phyloP scores from a whole-genome alignment of 2,888 invertebrate species.

The Oscheius sp. region DNA sequence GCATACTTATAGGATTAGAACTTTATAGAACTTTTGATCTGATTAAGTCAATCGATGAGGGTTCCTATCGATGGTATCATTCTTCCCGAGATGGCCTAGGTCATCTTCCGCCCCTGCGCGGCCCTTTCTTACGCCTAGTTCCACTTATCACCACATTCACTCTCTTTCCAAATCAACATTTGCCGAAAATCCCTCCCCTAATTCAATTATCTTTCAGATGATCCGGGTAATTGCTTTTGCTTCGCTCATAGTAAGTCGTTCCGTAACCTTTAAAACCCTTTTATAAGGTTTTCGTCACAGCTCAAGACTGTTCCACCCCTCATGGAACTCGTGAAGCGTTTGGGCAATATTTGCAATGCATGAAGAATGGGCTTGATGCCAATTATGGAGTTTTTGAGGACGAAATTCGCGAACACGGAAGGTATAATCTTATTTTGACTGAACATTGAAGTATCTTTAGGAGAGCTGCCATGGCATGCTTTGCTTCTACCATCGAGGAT shows the following conservation, averaged over 20 bases:
- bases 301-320: conserved; percentile 60
- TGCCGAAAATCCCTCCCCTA: conserved; percentile 16
- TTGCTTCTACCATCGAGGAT: conserved; percentile 69
- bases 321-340: conserved; percentile 59
- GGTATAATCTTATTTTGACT: conserved; percentile 39
- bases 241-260: conserved; percentile 16
- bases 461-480: conserved; percentile 68
- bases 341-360: conserved; percentile 68
- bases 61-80: conserved; percentile 25
- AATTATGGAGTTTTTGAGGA: conserved; percentile 68
- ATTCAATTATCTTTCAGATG: conserved; percentile 30
- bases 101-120: conserved; percentile 36
- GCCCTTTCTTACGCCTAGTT: conserved; percentile 30
- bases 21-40: not conserved
- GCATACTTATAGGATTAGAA: no score
- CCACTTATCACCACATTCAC: conserved; percentile 35
- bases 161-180: conserved; percentile 22
- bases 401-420: conserved; percentile 68
- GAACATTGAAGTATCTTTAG: conserved; percentile 39
- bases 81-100: conserved; percentile 15
- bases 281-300: conserved; percentile 41
- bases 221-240: conserved; percentile 23
- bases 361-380: conserved; percentile 68
- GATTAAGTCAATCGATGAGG: conserved; percentile 11
- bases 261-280: not conserved